These are phyloP conservation scores for Nasua narica DNA, from an alignment of 2,797 vertebrate species.

Conservation along the genomic window DNA sequence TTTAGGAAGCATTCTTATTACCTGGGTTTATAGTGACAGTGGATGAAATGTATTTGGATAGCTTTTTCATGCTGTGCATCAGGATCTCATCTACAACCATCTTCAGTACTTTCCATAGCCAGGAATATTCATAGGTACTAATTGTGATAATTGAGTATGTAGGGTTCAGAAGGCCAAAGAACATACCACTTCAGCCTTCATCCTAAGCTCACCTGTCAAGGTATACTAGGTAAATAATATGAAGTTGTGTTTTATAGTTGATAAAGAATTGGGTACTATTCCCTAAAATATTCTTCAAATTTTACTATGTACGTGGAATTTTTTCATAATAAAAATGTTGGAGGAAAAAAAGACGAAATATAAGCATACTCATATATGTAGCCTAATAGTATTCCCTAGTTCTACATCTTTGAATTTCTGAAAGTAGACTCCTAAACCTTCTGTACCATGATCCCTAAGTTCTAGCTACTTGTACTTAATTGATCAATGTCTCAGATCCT, in stretches of 20 bases:
- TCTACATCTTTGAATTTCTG: not conserved
- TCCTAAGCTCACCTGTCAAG: not conserved
- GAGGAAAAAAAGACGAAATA: not conserved
- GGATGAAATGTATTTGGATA: conserved; percentile 25
- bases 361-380: not conserved
- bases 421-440: not conserved
- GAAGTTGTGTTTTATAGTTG: not conserved
- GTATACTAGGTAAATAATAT: not conserved
- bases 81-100: not conserved
- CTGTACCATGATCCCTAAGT: not conserved
- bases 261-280: not conserved
- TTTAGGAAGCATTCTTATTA: conserved; percentile 39
- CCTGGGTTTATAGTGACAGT: not conserved
- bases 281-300: not conserved
- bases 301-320: not conserved
- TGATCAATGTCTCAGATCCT: not conserved
- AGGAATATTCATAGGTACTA: not conserved
- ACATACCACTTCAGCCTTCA: not conserved
- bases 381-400: not conserved
- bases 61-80: not conserved
- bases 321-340: not conserved
- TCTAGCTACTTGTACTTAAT: not conserved
- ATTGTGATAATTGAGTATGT: not conserved
- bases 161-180: not conserved
- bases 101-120: not conserved